Conservation (phyloP, 23 tunicate genomes). For the Phallusia fumigata region DNA sequence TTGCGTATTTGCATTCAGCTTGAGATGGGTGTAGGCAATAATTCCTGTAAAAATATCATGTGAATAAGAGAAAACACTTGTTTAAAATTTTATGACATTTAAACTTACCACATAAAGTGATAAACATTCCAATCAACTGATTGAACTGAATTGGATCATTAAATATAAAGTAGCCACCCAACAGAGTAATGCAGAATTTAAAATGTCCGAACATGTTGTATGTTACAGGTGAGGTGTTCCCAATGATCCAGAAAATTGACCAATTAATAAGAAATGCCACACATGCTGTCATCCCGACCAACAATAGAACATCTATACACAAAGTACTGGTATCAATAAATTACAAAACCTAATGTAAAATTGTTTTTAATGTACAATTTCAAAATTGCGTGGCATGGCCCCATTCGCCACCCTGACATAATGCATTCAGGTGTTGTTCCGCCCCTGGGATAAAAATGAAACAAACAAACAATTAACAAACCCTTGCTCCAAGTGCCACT, state of each 20-base stretch:
- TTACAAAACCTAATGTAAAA: too few relatives aligned
- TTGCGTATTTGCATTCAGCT: slow-evolving; percentile 35
- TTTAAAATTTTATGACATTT: not conserved
- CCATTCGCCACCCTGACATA: too few relatives aligned
- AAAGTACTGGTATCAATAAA: too few relatives aligned
- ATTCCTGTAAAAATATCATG: slow-evolving; percentile 58
- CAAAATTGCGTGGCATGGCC: too few relatives aligned
- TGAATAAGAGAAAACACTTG: too few relatives aligned
- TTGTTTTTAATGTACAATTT: too few relatives aligned
- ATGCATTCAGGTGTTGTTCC: too few relatives aligned
- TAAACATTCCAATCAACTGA: slow-evolving; percentile 75
- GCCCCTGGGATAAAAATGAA: not conserved
- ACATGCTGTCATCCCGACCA: slow-evolving; percentile 56
- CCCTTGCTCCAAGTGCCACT: slow-evolving; percentile 62
- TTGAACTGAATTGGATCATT: slow-evolving; percentile 73
- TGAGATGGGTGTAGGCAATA: slow-evolving; percentile 61
- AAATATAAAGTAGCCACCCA: slow-evolving; percentile 88
- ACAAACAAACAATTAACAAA: slow-evolving; percentile 10
- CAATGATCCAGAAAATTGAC: slow-evolving; percentile 97
- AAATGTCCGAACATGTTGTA: slow-evolving; percentile 99
- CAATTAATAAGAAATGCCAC: slow-evolving; percentile 91
- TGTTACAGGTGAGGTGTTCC: slow-evolving; percentile 93
- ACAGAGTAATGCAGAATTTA: slow-evolving; percentile 84
- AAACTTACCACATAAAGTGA: slow-evolving; percentile 61
- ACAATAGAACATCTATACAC: slow-evolving; percentile 37